Evolutionary conservation across 2,888 invertebrate genomes (phyloP).

Genomic region (Cephalotes varians): DNA sequence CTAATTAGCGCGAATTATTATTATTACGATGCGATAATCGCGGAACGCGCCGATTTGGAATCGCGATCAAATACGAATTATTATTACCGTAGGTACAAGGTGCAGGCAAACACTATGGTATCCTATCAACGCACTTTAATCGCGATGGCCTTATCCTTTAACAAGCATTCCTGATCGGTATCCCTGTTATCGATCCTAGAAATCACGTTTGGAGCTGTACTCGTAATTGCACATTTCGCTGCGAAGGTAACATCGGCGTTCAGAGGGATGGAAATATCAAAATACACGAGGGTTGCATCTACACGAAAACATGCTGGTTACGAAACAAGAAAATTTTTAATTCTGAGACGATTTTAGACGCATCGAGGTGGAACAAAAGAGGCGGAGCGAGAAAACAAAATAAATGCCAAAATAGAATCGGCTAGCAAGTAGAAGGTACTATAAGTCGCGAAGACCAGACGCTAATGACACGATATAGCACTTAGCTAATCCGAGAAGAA

Average conservation of each 20-base stretch:
- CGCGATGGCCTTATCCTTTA: conserved; percentile 63
- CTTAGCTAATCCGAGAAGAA: background rate
- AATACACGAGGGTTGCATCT: background rate
- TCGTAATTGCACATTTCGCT: conserved; percentile 62
- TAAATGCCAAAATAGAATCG: conserved; percentile 3
- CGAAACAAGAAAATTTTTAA: conserved; percentile 7
- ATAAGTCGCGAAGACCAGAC: background rate
- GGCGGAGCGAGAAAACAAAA: background rate
- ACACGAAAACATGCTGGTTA: background rate
- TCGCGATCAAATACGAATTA: conserved; percentile 13
- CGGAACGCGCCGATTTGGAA: conserved; percentile 12
- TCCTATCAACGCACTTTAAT: conserved; percentile 23
- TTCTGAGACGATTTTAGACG: background rate
- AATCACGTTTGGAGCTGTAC: conserved; percentile 67
- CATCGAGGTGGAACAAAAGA: background rate
- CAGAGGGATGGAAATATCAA: background rate
- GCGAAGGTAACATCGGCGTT: background rate
- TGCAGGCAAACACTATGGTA: conserved; percentile 11
- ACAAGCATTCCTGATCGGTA: conserved; percentile 67
- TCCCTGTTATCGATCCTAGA: conserved; percentile 70
- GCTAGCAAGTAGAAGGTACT: conserved; percentile 1
- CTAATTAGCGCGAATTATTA: conserved; percentile 45
- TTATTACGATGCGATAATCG: conserved; percentile 30
- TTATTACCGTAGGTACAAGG: conserved; percentile 16
- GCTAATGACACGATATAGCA: conserved; percentile 17